A percentile compares a stretch with the other conserved stretches of the same genome.
Conservation (phyloP, 2,888 invertebrate genomes). For the Spialia ferax region DNA sequence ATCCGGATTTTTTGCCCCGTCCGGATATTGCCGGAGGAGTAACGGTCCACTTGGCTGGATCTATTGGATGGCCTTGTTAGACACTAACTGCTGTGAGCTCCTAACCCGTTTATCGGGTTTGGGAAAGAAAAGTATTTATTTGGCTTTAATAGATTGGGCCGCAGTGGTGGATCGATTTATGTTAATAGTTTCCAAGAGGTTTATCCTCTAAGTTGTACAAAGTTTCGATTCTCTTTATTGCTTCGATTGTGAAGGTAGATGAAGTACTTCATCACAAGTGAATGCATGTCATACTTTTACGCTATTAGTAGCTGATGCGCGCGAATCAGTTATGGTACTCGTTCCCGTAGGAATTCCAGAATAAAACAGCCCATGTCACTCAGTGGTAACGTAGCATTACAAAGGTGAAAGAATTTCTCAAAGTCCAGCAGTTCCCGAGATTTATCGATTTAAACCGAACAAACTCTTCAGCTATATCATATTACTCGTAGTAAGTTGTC, state of each 20-base stretch:
- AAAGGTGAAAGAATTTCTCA: too few relatives aligned
- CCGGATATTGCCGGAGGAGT: constrained; percentile 78
- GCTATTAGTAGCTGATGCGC: too few relatives aligned
- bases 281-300: too few relatives aligned
- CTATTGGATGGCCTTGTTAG: constrained; percentile 71
- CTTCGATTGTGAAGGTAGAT: background rate
- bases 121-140: constrained; percentile 31
- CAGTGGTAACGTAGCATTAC: too few relatives aligned
- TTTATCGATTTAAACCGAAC: too few relatives aligned
- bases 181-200: constrained; percentile 16
- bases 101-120: constrained; percentile 73
- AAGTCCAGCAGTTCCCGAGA: too few relatives aligned
- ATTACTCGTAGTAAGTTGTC: too few relatives aligned
- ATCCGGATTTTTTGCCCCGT: constrained; percentile 73
- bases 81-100: constrained; percentile 74
- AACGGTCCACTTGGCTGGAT: constrained; percentile 76
- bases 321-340: too few relatives aligned
- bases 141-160: constrained; percentile 64
- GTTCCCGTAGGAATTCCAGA: too few relatives aligned
- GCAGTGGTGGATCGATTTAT: constrained; percentile 41
- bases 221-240: background rate
- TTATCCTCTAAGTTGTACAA: background rate
- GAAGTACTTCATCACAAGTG: too few relatives aligned
- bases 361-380: too few relatives aligned
- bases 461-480: too few relatives aligned